phyloP scores from a whole-genome alignment of 2,888 invertebrate species.

The Scaptomyza flava region DNA sequence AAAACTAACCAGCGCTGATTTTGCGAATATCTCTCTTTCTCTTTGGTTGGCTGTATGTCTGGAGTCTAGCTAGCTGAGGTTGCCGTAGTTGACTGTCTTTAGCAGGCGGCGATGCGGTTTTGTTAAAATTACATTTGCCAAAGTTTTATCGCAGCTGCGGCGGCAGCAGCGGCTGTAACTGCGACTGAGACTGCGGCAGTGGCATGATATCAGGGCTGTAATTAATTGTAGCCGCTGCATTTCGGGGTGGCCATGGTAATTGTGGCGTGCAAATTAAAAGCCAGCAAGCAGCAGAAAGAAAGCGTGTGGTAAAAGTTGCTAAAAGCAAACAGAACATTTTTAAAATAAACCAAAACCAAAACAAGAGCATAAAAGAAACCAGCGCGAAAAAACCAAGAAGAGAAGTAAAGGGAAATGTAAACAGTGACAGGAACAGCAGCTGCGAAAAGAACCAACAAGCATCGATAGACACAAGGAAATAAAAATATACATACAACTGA shows the following conservation, averaged over 20 bases:
- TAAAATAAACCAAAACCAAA: conserved; percentile 59
- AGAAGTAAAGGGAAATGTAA: conserved; percentile 42
- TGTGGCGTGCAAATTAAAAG: conserved; percentile 81
- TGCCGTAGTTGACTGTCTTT: conserved; percentile 57
- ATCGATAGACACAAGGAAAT: conserved; percentile 48
- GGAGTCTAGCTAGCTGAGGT: conserved; percentile 21
- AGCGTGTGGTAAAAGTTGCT: conserved; percentile 61
- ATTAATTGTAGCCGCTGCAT: conserved; percentile 80
- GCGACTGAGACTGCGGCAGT: conserved; percentile 43
- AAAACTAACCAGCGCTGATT: conserved; percentile 78
- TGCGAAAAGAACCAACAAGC: conserved; percentile 28
- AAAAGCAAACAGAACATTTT: conserved; percentile 61
- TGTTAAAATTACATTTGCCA: conserved; percentile 80
- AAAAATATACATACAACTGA: conserved; percentile 33
- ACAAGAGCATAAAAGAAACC: conserved; percentile 27
- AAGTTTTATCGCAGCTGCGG: conserved; percentile 77
- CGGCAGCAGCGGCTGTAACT: conserved; percentile 24
- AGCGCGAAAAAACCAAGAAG: conserved; percentile 4
- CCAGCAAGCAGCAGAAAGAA: conserved; percentile 54
- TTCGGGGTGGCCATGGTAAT: conserved; percentile 78
- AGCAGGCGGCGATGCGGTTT: conserved; percentile 80
- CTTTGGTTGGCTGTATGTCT: conserved; percentile 12
- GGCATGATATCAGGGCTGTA: conserved; percentile 73
- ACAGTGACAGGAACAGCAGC: conserved; percentile 56
- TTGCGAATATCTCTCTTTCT: conserved; percentile 54